Percentiles rank a stretch among this genome's conserved stretches.
These are phyloP conservation scores for Speoplatyrhinus poulsoni DNA, from an alignment of 2,113 vertebrate genomes.

Conservation along the genomic window DNA sequence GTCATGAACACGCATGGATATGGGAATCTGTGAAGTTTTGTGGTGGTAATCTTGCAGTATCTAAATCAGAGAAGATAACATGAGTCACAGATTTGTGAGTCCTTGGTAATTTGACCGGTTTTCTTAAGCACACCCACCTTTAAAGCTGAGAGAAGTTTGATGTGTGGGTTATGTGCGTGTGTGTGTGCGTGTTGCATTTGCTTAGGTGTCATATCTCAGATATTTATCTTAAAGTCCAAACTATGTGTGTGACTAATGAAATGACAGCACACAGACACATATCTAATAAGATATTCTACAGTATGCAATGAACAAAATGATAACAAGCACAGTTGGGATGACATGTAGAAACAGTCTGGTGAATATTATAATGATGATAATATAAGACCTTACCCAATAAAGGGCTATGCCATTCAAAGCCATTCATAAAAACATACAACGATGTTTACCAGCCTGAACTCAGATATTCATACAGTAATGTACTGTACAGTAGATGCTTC, in stretches of 20 bases:
- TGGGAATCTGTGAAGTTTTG: neutral
- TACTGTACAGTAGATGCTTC: too few relatives aligned
- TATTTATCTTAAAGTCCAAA: conserved; percentile 40
- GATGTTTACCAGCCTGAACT: too few relatives aligned
- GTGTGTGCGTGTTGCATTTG: conserved; percentile 22
- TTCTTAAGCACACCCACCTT: conserved; percentile 7
- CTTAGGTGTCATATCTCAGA: conserved; percentile 32
- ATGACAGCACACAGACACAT: conserved; percentile 18
- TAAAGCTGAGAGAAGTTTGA: conserved; percentile 23
- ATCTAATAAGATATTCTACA: conserved; percentile 14
- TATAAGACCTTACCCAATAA: too few relatives aligned
- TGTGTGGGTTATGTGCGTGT: conserved; percentile 14
- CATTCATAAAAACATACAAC: too few relatives aligned
- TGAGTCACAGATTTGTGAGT: neutral
- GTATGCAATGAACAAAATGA: neutral
- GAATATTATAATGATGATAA: too few relatives aligned
- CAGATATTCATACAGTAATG: too few relatives aligned
- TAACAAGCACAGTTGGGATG: too few relatives aligned
- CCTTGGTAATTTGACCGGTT: conserved; percentile 17
- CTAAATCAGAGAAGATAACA: conserved; percentile 46
- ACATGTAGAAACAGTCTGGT: too few relatives aligned
- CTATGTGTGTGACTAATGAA: conserved; percentile 29
- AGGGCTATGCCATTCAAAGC: too few relatives aligned
- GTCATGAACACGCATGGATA: too few relatives aligned
- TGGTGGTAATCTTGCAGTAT: conserved; percentile 8